A percentile compares a stretch with the other conserved stretches of the same genome.
These are phyloP conservation scores for Miniopterus natalensis DNA, from an alignment of 2,113 vertebrate genomes.

Conservation along the genomic window DNA sequence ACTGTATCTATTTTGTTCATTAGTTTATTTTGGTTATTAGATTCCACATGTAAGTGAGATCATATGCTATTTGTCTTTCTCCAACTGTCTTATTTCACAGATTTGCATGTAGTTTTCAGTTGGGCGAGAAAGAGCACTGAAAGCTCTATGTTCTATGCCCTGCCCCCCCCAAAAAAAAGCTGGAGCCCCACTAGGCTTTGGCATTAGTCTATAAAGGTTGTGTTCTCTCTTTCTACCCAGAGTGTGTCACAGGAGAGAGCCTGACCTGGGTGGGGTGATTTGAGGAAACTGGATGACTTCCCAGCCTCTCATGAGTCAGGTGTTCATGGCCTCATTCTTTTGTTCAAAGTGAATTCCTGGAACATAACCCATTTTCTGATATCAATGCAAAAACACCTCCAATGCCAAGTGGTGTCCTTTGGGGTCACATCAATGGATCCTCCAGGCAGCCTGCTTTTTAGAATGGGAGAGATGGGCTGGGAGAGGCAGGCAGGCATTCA, in stretches of 20 bases:
- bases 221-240: slow-evolving; percentile 36
- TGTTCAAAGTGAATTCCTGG: slow-evolving; percentile 72
- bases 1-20: not conserved
- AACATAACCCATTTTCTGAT: slow-evolving; percentile 65
- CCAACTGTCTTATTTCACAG: not conserved
- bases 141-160: not conserved
- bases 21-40: not conserved
- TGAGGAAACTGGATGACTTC: slow-evolving; percentile 70
- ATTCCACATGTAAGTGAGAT: not conserved
- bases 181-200: not conserved
- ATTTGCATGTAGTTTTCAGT: not conserved
- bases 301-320: slow-evolving; percentile 71
- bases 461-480: not conserved
- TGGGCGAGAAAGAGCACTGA: not conserved
- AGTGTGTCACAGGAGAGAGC: not conserved
- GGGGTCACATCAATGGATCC: slow-evolving; percentile 7
- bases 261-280: slow-evolving; percentile 43
- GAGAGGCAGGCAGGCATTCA: not conserved
- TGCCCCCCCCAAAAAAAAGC: no score
- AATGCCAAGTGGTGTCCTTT: slow-evolving; percentile 15
- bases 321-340: slow-evolving; percentile 66
- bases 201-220: not conserved
- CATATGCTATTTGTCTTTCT: not conserved
- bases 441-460: not conserved
- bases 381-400: slow-evolving; percentile 61